Conservation (phyloP, 2,888 invertebrate genomes). For the Sphinx pinastri region DNA sequence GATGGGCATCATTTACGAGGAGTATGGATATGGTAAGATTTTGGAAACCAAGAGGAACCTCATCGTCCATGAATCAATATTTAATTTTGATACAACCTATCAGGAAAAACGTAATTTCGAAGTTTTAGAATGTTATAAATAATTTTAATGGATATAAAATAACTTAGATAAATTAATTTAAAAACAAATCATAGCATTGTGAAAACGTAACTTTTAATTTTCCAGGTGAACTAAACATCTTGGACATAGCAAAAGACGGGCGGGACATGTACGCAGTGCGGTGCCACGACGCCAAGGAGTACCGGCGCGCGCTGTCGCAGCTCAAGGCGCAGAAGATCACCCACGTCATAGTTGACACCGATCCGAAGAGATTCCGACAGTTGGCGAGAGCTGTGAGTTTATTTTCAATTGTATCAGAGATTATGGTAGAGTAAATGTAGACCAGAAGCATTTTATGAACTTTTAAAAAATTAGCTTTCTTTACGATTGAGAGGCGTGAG, state of each 20-base stretch:
- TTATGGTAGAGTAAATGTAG: too few species aligned
- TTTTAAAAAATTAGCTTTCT: too few species aligned
- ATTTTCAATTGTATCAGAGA: neutral
- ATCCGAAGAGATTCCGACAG: conserved; percentile 90
- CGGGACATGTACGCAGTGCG: conserved; percentile 87
- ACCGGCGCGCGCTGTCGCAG: conserved; percentile 90
- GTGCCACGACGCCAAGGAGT: conserved; percentile 85
- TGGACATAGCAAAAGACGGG: conserved; percentile 88
- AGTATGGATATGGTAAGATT: conserved; percentile 90
- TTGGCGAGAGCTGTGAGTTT: conserved; percentile 93
- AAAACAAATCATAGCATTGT: too few species aligned
- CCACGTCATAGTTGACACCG: conserved; percentile 95
- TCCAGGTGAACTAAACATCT: conserved; percentile 91
- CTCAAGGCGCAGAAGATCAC: conserved; percentile 94
- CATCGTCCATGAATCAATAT: too few species aligned
- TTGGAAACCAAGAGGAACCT: neutral
- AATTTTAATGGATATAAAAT: too few species aligned
- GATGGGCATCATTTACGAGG: conserved; percentile 96
- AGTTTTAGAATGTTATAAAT: too few species aligned
- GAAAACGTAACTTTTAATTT: too few species aligned
- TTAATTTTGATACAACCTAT: too few species aligned
- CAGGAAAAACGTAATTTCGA: neutral
- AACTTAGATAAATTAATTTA: too few species aligned
- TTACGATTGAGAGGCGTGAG: too few species aligned
- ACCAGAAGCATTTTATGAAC: too few species aligned